phyloP scores from a whole-genome alignment of 1,140 invertebrate species.

The Spodoptera litura region DNA sequence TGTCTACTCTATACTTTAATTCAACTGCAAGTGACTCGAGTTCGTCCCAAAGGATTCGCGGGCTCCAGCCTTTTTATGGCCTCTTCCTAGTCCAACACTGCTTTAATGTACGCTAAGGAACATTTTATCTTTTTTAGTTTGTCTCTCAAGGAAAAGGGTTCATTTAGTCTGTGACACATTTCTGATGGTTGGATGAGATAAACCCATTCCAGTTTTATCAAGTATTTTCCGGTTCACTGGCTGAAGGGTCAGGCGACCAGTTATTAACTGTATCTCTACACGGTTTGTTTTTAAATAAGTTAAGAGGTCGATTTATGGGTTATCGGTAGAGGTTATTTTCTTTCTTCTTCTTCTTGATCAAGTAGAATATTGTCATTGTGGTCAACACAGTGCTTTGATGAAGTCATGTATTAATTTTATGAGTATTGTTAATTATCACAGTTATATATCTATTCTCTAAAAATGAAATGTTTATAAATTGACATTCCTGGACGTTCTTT shows the following conservation, averaged over 20 bases:
- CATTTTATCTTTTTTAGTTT: constrained; percentile 84
- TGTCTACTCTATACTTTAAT: constrained; percentile 73
- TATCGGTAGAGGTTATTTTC: no score
- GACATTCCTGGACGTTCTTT: no score
- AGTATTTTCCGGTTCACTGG: constrained; percentile 69
- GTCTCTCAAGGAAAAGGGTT: constrained; percentile 81
- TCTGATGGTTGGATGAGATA: constrained; percentile 77
- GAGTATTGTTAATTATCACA: no score
- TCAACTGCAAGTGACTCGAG: constrained; percentile 64
- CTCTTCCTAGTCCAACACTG: constrained; percentile 73
- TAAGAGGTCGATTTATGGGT: no score
- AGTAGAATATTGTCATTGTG: no score
- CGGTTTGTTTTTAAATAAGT: constrained; percentile 46
- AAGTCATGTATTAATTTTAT: no score
- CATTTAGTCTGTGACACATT: constrained; percentile 74
- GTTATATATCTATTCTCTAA: no score
- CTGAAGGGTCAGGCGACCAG: constrained; percentile 50
- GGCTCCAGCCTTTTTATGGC: constrained; percentile 76
- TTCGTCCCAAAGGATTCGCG: constrained; percentile 62
- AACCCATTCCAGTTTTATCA: constrained; percentile 73
- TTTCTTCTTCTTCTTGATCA: no score
- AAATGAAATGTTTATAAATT: no score
- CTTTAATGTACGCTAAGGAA: constrained; percentile 83
- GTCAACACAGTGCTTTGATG: no score
- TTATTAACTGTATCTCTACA: constrained; percentile 40